Conservation (phyloP, 2,113 vertebrate species). For the Helogale parvula region DNA sequence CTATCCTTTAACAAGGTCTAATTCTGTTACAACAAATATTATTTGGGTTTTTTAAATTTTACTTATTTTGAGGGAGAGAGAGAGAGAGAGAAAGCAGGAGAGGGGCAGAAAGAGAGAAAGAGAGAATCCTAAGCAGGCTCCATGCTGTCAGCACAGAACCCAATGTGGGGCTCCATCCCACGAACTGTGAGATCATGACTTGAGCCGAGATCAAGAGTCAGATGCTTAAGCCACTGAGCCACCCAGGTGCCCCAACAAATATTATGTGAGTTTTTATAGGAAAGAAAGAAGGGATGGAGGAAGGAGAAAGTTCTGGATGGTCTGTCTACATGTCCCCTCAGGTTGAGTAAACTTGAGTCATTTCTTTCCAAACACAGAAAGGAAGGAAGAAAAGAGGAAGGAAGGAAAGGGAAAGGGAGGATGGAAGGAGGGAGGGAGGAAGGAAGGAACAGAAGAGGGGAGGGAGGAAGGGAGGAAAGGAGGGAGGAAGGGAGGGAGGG, state of each 20-base stretch:
- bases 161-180: too few species aligned
- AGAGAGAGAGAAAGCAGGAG: too few species aligned
- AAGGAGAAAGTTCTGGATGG: background rate
- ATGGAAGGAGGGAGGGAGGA: background rate
- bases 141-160: too few species aligned
- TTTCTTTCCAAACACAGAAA: background rate
- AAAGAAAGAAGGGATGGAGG: too few species aligned
- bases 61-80: too few species aligned
- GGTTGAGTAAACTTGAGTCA: background rate
- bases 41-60: background rate
- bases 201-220: too few species aligned
- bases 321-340: fast-evolving
- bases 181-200: too few species aligned
- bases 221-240: too few species aligned
- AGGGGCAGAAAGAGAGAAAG: too few species aligned
- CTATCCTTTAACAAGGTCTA: background rate
- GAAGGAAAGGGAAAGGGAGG: background rate
- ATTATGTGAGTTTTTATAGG: background rate
- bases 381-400: background rate
- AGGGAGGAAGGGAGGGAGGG: background rate
- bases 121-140: too few species aligned
- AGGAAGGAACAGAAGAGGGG: fast-evolving
- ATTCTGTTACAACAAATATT: background rate
- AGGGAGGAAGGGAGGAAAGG: background rate
- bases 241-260: background rate